Conservation (phyloP, 2,113 vertebrate species). For the Felis chaus region DNA sequence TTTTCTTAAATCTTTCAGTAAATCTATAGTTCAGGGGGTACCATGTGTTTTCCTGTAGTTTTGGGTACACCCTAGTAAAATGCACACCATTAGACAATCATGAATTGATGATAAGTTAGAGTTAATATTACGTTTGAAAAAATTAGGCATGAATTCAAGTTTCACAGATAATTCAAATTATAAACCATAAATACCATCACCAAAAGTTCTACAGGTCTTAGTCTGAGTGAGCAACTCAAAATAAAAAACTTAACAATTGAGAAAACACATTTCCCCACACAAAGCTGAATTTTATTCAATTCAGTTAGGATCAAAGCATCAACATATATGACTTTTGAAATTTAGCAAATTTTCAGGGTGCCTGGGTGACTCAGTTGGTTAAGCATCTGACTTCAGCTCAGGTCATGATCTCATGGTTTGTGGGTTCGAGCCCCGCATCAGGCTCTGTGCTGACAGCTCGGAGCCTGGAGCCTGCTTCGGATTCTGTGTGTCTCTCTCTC, state of each 20-base stretch:
- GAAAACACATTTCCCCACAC: not conserved
- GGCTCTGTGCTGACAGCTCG: too few relatives aligned
- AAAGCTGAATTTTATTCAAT: not conserved
- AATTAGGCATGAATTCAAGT: not conserved
- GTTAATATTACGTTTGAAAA: not conserved
- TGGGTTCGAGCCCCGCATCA: too few relatives aligned
- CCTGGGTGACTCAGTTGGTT: too few relatives aligned
- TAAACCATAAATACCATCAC: slow-evolving; percentile 27
- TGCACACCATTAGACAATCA: not conserved
- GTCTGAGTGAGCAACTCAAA: not conserved
- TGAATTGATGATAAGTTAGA: not conserved
- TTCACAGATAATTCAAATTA: slow-evolving; percentile 4
- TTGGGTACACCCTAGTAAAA: not conserved
- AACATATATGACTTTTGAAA: not conserved
- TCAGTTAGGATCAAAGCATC: not conserved
- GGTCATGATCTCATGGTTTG: too few relatives aligned
- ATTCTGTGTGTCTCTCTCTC: too few relatives aligned
- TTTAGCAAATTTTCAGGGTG: not conserved
- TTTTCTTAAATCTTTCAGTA: not conserved
- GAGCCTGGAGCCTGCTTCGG: too few relatives aligned
- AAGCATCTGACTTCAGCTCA: too few relatives aligned
- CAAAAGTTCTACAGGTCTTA: not conserved
- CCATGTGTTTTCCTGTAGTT: not conserved
- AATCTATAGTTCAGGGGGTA: not conserved
- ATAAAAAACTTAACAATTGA: not conserved